These are phyloP conservation scores for Catagonus wagneri DNA, from an alignment of 2,113 vertebrate genomes.

Conservation along the genomic window DNA sequence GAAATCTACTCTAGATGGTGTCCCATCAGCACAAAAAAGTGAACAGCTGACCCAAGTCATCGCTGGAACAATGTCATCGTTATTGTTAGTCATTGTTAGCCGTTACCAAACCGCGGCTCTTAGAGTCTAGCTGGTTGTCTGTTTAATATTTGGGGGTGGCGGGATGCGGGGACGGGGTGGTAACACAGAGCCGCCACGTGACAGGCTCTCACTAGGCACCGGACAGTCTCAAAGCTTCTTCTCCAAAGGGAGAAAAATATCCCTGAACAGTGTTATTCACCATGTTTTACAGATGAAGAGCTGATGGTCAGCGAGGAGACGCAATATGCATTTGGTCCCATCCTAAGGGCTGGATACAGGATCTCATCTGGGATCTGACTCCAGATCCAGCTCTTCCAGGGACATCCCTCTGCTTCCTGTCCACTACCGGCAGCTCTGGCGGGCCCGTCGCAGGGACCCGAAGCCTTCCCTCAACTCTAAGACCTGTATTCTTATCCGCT, in stretches of 20 bases:
- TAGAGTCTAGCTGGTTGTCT: background rate
- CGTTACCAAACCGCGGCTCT: background rate
- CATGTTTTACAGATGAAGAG: background rate
- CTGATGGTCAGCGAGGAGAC: background rate
- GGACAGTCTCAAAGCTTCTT: background rate
- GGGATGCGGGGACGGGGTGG: accelerated
- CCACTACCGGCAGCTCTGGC: background rate
- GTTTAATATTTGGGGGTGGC: background rate
- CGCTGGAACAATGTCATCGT: too few species aligned
- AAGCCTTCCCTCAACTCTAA: background rate
- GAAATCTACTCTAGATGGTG: background rate
- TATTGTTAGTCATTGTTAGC: too few species aligned
- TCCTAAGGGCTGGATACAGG: background rate
- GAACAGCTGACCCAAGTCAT: background rate
- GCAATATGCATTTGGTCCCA: background rate
- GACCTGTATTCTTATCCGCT: background rate
- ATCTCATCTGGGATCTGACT: background rate
- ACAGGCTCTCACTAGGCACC: background rate
- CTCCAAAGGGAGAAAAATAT: background rate
- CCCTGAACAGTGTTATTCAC: background rate
- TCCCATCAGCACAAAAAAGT: background rate
- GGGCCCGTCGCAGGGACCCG: background rate
- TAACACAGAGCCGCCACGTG: accelerated
- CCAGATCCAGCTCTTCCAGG: background rate
- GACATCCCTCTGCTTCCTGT: background rate